These are phyloP conservation scores for Cepaea nemoralis DNA, from an alignment of 1,140 invertebrate genomes.

Conservation along the genomic window DNA sequence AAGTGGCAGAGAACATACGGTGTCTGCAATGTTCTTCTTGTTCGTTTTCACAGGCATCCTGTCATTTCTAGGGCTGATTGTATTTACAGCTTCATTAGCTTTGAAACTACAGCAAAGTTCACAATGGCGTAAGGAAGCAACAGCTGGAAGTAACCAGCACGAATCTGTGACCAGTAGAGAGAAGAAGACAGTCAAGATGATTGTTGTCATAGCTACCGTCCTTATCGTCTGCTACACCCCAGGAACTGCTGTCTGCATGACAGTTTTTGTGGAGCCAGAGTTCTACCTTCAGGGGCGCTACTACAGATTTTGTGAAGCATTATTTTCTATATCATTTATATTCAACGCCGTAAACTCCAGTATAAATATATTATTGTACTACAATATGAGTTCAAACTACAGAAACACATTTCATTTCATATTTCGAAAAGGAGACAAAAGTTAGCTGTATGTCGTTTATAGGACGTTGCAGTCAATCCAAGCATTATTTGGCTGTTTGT, in stretches of 20 bases:
- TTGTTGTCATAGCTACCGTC: neutral
- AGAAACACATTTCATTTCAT: neutral
- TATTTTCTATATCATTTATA: neutral
- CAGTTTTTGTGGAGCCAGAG: neutral
- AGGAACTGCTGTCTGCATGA: neutral
- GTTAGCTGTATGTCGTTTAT: too few species aligned
- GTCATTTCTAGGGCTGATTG: too few species aligned
- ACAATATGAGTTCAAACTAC: neutral
- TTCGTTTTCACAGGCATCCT: too few species aligned
- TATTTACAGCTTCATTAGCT: too few species aligned
- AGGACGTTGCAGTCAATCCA: too few species aligned
- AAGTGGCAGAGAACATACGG: too few species aligned
- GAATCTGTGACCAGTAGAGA: neutral
- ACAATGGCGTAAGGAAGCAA: neutral
- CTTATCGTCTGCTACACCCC: neutral
- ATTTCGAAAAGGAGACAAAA: too few species aligned
- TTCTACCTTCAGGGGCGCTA: neutral
- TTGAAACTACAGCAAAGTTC: neutral
- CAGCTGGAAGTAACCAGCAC: neutral
- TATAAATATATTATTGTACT: neutral
- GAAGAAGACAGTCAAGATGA: neutral
- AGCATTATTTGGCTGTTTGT: too few species aligned
- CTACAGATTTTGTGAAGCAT: neutral
- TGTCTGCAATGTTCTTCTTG: too few species aligned
- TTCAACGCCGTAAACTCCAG: neutral